Base-by-base conservation (phyloP, 2,888 invertebrate species). In the Brachylomia viminalis region DNA sequence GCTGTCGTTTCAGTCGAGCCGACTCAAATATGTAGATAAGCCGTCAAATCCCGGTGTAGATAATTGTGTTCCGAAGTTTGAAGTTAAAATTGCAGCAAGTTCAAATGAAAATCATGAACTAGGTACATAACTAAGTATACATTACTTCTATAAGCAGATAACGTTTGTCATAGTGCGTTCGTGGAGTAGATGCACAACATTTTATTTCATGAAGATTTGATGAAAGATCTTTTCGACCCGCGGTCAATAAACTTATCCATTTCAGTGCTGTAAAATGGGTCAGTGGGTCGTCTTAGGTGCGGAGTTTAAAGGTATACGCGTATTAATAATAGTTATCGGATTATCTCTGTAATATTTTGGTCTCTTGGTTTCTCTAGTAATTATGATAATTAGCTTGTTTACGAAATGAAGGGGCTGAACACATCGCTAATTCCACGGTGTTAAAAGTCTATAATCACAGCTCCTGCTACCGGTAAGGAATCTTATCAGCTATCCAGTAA, bases 401-500 rank as follows among this genome's bases (percentile, higher is more conserved):
- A 54, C 23, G 27, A 75, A 75, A 75, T 33, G 11, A 33, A 10
- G 8, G 20, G 15, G 10, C 20, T 74, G 30, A 17, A 59, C 15
- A 58, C 61, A 20, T 62, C 7, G 15, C 20, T 13, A 66, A 38
- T 65, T 54, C 2, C 2, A 47, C 52, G 30, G 13, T 47, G 67
- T 68, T 54, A n/a, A 33, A 56, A 52, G 11, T 33, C 2, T 15
- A 38, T 27, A 66, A 69, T 17, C 3, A 61, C 56, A 33, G n/a
- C 72, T 62, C 30, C 17, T 59, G 45, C 10, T 59, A n/a, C 49
- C 68, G 49, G 58, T 20, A 59, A 72, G 71, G 23, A 82, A 79
- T 74, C 30, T 82, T 79, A 86, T 83, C 83, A 76, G 58, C 20
- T 64, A 80, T 69, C 42, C 66, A 66, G 45, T n/a, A 42, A 49